Base-by-base conservation (phyloP, 35 echinoderm and acorn worm species). In the Apostichopus parvimensis region DNA sequence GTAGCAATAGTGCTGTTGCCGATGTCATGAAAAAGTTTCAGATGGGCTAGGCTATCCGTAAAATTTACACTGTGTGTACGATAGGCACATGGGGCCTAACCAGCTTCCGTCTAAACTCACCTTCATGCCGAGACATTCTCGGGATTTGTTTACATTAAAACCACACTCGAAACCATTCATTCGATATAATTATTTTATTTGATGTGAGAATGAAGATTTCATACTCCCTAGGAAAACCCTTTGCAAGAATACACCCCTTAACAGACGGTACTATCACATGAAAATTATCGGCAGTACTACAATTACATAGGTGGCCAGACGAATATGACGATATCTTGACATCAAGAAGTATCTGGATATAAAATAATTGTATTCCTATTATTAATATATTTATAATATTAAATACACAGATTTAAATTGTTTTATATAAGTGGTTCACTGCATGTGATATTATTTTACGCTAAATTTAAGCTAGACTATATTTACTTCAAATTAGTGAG, bases 41-140 rank as follows among this genome's bases (percentile, higher is more conserved):
- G 34, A 45, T 45, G 58, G 58, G 26, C 78, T 80, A 53, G 11
- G 34, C 78, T 53, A 54, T 34, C 8, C 12, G 58, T 61, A 1
- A 61, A 61, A 9, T 8, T 61, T 61, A 61, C 12, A 61, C 1
- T 73, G n/a, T 75, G 17, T 75, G 9, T 84, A 58, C 81, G 81
- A 84, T 84, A 84, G 81, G 81, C 81, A 24, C 81, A 58, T 11
- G 81, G 81, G 55, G 81, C 81, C 81, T 84, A 84, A 58, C 81
- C 81, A 84, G 81, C 81, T 84, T 84, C 81, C 81, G 81, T 84
- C 81, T 84, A 20, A 84, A 84, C 81, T 84, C 20, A 84, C 81
- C 81, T 59, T 84, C 81, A 84, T 84, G 81, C 81, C 81, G 81
- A 84, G 81, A 84, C 81, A 84, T 84, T 84, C 81, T 84, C 81